These are phyloP conservation scores for Corydoras sp. DNA, from an alignment of 2,113 vertebrate genomes.

Conservation along the genomic window DNA sequence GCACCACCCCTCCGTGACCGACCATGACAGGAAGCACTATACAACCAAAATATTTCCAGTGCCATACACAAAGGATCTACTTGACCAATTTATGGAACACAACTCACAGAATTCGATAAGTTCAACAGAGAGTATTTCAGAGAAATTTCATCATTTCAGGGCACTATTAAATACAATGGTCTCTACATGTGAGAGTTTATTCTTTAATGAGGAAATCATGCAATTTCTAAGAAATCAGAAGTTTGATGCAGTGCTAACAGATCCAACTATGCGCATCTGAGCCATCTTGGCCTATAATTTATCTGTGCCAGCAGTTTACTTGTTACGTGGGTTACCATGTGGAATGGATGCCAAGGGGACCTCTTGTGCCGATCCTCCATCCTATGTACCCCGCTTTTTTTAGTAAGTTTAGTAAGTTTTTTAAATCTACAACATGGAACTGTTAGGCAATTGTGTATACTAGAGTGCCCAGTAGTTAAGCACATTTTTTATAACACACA, in stretches of 20 bases:
- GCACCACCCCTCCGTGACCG: too few species aligned
- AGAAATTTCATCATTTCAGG: too few species aligned
- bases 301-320: conserved; percentile 52
- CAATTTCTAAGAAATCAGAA: conserved; percentile 38
- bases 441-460: too few species aligned
- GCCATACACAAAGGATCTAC: conserved; percentile 55
- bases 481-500: too few species aligned
- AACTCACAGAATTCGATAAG: too few species aligned
- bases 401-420: conserved; percentile 42
- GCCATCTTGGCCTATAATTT: conserved; percentile 55
- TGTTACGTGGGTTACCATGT: conserved; percentile 61
- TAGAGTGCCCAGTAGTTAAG: too few species aligned
- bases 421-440: too few species aligned
- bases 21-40: conserved; percentile 69
- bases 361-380: conserved; percentile 62
- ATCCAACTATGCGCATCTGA: conserved; percentile 58
- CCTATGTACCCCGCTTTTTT: conserved; percentile 69
- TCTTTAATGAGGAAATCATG: conserved; percentile 56
- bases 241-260: conserved; percentile 64
- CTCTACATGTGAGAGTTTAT: conserved; percentile 59
- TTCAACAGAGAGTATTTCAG: too few species aligned
- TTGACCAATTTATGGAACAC: conserved; percentile 14
- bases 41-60: conserved; percentile 52
- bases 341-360: conserved; percentile 52
- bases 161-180: neutral